A percentile compares a stretch with the other conserved stretches of the same genome.
Evolutionary conservation across 2,797 vertebrate genomes (phyloP).

Genomic region (Meriones psammophilus): DNA sequence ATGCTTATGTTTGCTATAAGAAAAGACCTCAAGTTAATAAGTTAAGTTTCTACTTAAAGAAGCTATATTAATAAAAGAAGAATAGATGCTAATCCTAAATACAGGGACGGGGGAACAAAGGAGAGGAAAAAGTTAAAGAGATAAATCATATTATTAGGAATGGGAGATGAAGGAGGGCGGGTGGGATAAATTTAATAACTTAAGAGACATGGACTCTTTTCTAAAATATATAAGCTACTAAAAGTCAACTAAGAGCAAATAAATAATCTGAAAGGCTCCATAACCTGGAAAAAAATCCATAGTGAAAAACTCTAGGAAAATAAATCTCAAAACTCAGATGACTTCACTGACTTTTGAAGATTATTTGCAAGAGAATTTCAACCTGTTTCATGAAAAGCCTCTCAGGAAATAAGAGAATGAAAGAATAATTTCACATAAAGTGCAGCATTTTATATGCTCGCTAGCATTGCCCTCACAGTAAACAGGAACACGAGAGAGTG

Average conservation of each 20-base stretch:
- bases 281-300: neutral
- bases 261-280: neutral
- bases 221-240: constrained; percentile 11
- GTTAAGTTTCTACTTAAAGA: neutral
- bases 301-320: constrained; percentile 15
- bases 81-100: neutral
- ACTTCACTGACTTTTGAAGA: neutral
- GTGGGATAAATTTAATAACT: neutral
- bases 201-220: neutral
- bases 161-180: too few relatives aligned
- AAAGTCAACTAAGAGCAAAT: constrained; percentile 12
- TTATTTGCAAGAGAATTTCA: constrained; percentile 16
- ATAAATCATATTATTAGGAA: neutral
- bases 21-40: neutral
- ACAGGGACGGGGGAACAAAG: too few relatives aligned
- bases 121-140: neutral
- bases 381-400: neutral
- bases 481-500: neutral
- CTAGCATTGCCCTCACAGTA: neutral
- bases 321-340: neutral
- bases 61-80: neutral
- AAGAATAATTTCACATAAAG: neutral
- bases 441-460: neutral
- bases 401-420: neutral
- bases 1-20: neutral